A percentile compares a stretch with the other conserved stretches of the same genome.
Conservation (phyloP, 1,140 invertebrate species). For the Trichogramma pretiosum region DNA sequence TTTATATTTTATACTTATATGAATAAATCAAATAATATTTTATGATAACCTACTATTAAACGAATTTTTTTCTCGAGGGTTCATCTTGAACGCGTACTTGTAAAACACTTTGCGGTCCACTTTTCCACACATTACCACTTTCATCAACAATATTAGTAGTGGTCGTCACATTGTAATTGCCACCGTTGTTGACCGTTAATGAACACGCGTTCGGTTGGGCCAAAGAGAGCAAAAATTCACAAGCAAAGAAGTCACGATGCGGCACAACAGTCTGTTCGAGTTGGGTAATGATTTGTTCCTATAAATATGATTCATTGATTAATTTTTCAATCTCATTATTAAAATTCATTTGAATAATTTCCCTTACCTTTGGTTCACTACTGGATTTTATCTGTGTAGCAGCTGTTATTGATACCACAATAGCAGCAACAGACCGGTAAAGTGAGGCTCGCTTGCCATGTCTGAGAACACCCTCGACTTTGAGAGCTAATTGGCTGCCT, state of each 20-base stretch:
- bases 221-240: conserved; percentile 63
- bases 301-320: conserved; percentile 6
- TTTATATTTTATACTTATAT: not conserved
- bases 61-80: conserved; percentile 34
- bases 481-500: conserved; percentile 71
- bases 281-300: conserved; percentile 44
- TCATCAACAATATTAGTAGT: conserved; percentile 66
- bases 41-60: conserved; percentile 10
- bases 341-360: too few species aligned
- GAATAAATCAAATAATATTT: conserved; percentile 7
- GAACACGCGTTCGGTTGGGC: conserved; percentile 22
- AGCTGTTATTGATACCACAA: conserved; percentile 63
- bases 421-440: conserved; percentile 60
- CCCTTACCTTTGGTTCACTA: conserved; percentile 44
- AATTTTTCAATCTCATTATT: too few species aligned
- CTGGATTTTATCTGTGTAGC: conserved; percentile 48
- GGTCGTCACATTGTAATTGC: conserved; percentile 56
- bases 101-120: conserved; percentile 59
- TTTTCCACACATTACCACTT: conserved; percentile 64
- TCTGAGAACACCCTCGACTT: conserved; percentile 79
- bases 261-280: conserved; percentile 61
- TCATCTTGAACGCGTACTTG: conserved; percentile 67
- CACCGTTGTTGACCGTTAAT: conserved; percentile 33
- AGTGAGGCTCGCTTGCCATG: conserved; percentile 57
- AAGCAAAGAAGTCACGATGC: conserved; percentile 72